Conservation (phyloP, 2,113 vertebrate genomes). For the Barbus barbus region DNA sequence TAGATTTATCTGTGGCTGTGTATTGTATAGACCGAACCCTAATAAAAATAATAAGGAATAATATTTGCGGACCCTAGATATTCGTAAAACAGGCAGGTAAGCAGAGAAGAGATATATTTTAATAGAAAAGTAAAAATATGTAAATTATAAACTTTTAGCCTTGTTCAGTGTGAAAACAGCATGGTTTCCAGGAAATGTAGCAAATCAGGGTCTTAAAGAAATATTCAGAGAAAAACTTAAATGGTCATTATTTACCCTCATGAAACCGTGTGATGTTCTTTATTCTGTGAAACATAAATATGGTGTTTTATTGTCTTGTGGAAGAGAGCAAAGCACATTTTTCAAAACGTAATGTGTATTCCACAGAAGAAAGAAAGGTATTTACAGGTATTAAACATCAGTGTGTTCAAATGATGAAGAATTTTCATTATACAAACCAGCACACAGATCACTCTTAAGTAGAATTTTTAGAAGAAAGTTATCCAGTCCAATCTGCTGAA, state of each 20-base stretch:
- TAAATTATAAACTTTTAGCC: background rate
- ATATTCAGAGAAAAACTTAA: background rate
- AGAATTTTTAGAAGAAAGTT: background rate
- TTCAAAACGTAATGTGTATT: background rate
- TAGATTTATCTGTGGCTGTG: background rate
- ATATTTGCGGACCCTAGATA: background rate
- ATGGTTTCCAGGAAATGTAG: background rate
- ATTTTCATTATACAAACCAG: background rate
- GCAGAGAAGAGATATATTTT: background rate
- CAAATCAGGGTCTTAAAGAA: background rate
- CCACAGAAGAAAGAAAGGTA: background rate
- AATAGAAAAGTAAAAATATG: background rate
- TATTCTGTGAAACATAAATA: constrained; percentile 1
- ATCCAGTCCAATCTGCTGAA: background rate
- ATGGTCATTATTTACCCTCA: background rate
- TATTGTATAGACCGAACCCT: background rate
- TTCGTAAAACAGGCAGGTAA: background rate
- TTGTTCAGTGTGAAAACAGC: background rate
- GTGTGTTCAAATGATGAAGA: background rate
- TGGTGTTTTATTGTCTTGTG: too few species aligned
- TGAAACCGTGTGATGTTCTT: background rate
- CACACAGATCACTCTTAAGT: background rate
- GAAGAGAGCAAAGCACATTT: background rate
- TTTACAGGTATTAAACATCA: background rate
- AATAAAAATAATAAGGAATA: background rate